A percentile compares a stretch with the other conserved stretches of the same genome.
phyloP scores from a whole-genome alignment of 2,797 vertebrate genomes.

The Channallabes apus region DNA sequence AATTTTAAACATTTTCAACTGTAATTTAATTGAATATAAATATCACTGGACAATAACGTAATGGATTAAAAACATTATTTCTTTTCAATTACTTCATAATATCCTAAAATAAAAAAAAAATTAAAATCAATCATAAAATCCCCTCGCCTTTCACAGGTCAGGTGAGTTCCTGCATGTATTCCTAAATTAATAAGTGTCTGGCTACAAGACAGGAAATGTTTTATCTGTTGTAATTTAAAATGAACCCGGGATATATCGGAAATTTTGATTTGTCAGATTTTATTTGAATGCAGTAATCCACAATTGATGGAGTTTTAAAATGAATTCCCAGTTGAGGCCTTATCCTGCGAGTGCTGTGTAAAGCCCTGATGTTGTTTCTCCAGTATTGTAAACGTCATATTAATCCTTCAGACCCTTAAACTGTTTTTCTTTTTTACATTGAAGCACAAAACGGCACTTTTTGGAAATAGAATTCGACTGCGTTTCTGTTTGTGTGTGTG shows the following conservation, averaged over 20 bases:
- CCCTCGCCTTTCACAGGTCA: not conserved
- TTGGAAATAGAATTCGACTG: slow-evolving; percentile 34
- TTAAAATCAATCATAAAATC: not conserved
- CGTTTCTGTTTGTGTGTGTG: slow-evolving; percentile 7
- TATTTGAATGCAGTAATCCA: slow-evolving; percentile 20
- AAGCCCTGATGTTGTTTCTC: slow-evolving; percentile 27
- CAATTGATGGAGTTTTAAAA: slow-evolving; percentile 36
- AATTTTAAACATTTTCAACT: not conserved
- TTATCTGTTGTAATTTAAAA: not conserved
- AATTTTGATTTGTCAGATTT: slow-evolving; percentile 10
- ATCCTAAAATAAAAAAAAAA: not conserved
- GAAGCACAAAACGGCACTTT: slow-evolving; percentile 68
- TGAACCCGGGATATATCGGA: slow-evolving; percentile 3
- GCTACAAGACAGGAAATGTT: not conserved
- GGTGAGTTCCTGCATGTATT: slow-evolving; percentile 24
- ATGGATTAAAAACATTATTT: not conserved
- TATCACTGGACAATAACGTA: not conserved
- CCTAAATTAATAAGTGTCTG: not conserved
- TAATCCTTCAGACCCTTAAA: slow-evolving; percentile 24
- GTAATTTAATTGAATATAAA: not conserved
- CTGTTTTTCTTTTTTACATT: slow-evolving; percentile 39
- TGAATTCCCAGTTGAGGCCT: slow-evolving; percentile 53
- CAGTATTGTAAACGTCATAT: slow-evolving; percentile 15
- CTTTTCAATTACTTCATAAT: not conserved
- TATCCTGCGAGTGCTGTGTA: slow-evolving; percentile 48